A percentile compares a stretch with the other conserved stretches of the same genome.
These are phyloP conservation scores for Brachionus asplanchnoidis DNA, from an alignment of 1,140 invertebrate genomes.

Conservation along the genomic window DNA sequence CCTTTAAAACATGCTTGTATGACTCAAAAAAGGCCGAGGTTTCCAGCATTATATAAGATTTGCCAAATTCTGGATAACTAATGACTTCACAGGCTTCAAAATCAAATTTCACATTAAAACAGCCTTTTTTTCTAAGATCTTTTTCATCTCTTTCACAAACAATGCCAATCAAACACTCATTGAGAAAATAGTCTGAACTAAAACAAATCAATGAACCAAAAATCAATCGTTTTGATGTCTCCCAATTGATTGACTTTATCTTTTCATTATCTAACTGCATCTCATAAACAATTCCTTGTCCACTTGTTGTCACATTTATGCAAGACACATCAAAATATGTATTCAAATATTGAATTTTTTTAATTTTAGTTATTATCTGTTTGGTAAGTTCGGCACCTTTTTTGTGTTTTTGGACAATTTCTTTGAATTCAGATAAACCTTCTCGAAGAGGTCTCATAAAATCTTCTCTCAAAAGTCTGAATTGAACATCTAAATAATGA, in stretches of 20 bases:
- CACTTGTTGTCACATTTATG: too few species aligned
- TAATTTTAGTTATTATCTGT: neutral
- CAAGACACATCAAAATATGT: slow-evolving; percentile 35
- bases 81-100: neutral
- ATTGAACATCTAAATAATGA: slow-evolving; percentile 71
- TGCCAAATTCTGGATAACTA: neutral
- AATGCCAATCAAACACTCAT: slow-evolving; percentile 22
- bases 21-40: slow-evolving; percentile 59
- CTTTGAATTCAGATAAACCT: slow-evolving; percentile 50
- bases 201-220: slow-evolving; percentile 56
- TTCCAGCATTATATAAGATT: slow-evolving; percentile 54
- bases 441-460: slow-evolving; percentile 54
- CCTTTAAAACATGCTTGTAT: slow-evolving; percentile 56
- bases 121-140: neutral
- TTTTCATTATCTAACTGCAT: slow-evolving; percentile 42
- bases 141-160: slow-evolving; percentile 16
- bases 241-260: slow-evolving; percentile 45
- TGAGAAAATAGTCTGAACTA: slow-evolving; percentile 14
- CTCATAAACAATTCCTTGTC: slow-evolving; percentile 42
- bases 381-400: neutral
- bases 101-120: slow-evolving; percentile 23
- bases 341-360: slow-evolving; percentile 21
- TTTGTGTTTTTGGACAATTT: neutral
- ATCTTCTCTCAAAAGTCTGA: slow-evolving; percentile 70
- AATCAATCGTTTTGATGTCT: slow-evolving; percentile 61